Conservation (phyloP, 1,140 invertebrate species). For the Anoplophora glabripennis region DNA sequence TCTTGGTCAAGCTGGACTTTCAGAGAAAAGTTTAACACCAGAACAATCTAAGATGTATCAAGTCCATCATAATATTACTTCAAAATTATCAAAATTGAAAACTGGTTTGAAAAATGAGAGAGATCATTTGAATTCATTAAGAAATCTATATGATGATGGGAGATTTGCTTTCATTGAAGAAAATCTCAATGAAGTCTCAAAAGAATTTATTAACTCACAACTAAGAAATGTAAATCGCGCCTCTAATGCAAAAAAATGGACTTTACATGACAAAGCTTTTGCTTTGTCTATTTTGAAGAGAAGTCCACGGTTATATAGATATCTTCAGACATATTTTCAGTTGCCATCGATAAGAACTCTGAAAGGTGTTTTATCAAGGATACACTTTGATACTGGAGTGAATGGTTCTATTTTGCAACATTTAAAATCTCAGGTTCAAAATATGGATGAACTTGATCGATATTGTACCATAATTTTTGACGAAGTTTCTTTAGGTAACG, state of each 20-base stretch:
- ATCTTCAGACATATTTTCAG: neutral
- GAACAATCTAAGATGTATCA: too few relatives aligned
- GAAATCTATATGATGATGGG: neutral
- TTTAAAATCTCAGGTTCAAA: slow-evolving; percentile 12
- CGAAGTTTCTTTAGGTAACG: slow-evolving; percentile 10
- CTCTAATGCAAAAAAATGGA: slow-evolving; percentile 4
- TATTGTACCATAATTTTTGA: slow-evolving; percentile 13
- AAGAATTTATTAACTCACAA: slow-evolving; percentile 17
- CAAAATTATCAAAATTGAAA: too few relatives aligned
- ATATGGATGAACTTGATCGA: slow-evolving; percentile 7
- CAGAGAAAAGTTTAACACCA: too few relatives aligned
- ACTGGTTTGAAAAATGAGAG: too few relatives aligned
- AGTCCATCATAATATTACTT: too few relatives aligned
- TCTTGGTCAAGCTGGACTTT: too few relatives aligned
- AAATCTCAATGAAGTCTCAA: slow-evolving; percentile 5
- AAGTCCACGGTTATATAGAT: slow-evolving; percentile 21
- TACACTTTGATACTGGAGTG: slow-evolving; percentile 17
- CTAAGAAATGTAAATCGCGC: slow-evolving; percentile 10
- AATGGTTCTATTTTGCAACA: slow-evolving; percentile 2
- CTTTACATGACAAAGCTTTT: slow-evolving; percentile 22
- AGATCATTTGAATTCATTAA: too few relatives aligned
- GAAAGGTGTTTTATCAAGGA: slow-evolving; percentile 12
- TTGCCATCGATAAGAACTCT: slow-evolving; percentile 8
- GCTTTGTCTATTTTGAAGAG: slow-evolving; percentile 21
- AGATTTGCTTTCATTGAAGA: neutral